Base-by-base conservation (phyloP, 2,113 vertebrate genomes). In the Stictonetta naevosa region DNA sequence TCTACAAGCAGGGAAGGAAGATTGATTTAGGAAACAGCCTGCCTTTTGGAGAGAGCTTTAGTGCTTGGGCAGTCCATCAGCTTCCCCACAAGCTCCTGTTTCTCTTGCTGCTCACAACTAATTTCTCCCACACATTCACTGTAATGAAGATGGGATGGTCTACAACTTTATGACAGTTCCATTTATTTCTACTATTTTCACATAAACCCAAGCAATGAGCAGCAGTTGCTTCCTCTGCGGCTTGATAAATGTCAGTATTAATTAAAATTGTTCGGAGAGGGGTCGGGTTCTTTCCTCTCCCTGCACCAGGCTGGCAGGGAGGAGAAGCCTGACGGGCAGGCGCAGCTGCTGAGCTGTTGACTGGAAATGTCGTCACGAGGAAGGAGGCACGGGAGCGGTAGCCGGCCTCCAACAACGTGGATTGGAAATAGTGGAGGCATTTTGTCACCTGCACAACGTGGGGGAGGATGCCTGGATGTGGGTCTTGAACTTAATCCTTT, bases 221-320 rank as follows among this genome's bases (percentile, higher is more conserved):
- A 94, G 95, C 92, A 89, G 89, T 97, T 86, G 92, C 91, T 97
- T 96, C 85, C 87, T 96, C 92, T 95, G 85, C 86, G 87, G 92
- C 91, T 97, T 95, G 93, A 95, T 95, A 96, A 96, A 97, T 95
- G 95, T 97, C 95, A 92, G 92, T 86, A 97, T 97, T 97, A 97
- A 98, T 98, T 97, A 96, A 97, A 96, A 91, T 72, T 64, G 91
- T 92, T 97, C 3, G 0, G 52, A 73, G 87, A 10, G 62, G 73
- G 67, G 66, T 87, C 0, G 6, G 17, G 11, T 34, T 92, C 93
- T 90, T 80, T 73, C 36, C 33, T 79, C 62, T 95, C 82, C 83
- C 91, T 83, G 80, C 78, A 66, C 86, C 80, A 69, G 86, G 55
- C 84, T 95, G 92, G 95, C 86, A 96, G 73, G 77, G 86, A 96